Evolutionary conservation across 2,797 vertebrate genomes (phyloP).

Genomic region (Enteromius trimaculatus): DNA sequence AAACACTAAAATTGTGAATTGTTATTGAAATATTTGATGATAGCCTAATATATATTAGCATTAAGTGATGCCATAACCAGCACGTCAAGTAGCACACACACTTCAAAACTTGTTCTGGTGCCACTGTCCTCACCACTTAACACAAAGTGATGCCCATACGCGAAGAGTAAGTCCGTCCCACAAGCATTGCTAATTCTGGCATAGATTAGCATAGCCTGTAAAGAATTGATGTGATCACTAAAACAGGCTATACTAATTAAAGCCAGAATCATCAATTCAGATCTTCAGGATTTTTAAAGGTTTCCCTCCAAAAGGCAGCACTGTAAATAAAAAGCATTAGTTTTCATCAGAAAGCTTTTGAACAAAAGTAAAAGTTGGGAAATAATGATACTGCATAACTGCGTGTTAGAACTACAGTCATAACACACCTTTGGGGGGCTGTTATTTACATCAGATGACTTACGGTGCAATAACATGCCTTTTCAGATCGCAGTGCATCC

Average conservation of each 20-base stretch:
- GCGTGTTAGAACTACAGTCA: background rate
- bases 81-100: background rate
- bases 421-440: background rate
- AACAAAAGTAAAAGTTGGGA: constrained; percentile 16
- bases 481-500: background rate
- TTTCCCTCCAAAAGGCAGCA: constrained; percentile 51
- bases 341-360: constrained; percentile 30
- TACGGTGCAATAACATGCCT: background rate
- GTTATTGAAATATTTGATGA: background rate
- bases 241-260: constrained; percentile 81
- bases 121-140: background rate
- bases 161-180: constrained; percentile 59
- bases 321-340: constrained; percentile 63
- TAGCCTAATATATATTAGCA: background rate
- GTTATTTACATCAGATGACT: constrained; percentile 19
- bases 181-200: constrained; percentile 82
- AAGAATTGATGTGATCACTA: constrained; percentile 82
- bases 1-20: background rate
- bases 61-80: background rate
- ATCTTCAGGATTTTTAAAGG: constrained; percentile 59
- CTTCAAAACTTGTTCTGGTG: background rate
- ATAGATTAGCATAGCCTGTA: constrained; percentile 91
- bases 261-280: constrained; percentile 77
- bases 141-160: background rate
- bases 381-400: constrained; percentile 8